Evolutionary conservation across 2,797 vertebrate genomes (phyloP).

Genomic region (Petrocephalus sullivani): DNA sequence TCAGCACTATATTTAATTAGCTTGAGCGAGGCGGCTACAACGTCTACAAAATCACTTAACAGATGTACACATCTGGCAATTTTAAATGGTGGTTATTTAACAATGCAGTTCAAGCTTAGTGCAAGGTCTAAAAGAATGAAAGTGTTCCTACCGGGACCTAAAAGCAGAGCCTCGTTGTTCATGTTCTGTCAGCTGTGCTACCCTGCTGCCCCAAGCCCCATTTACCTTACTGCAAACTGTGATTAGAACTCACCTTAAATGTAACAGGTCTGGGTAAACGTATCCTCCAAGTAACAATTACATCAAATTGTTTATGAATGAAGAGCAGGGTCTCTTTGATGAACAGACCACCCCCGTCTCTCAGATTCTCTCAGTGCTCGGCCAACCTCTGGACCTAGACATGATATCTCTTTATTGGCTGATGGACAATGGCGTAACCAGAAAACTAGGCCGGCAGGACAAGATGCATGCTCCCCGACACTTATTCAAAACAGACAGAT

Average conservation of each 20-base stretch:
- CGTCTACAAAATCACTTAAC: background rate
- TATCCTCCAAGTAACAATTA: background rate
- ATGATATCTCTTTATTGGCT: background rate
- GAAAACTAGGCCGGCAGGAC: background rate
- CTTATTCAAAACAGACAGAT: slow-evolving; percentile 16
- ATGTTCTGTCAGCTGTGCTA: background rate
- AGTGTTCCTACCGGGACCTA: background rate
- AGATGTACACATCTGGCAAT: background rate
- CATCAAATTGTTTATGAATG: background rate
- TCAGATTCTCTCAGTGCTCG: background rate
- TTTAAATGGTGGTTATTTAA: background rate
- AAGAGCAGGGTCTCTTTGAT: background rate
- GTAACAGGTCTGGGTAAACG: background rate
- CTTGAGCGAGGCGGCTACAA: background rate
- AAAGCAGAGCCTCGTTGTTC: background rate
- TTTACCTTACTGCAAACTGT: background rate
- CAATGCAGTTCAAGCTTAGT: background rate
- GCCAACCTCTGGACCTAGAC: background rate
- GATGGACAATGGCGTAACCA: background rate
- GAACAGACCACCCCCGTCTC: background rate
- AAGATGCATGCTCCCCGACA: background rate
- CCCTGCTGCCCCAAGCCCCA: background rate
- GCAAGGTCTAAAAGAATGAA: background rate
- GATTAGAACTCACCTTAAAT: background rate
- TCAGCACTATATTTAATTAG: background rate